Evolutionary conservation across 37 sponge, comb jelly and placozoan species (phyloP).

Genomic region (Beroe ovata): DNA sequence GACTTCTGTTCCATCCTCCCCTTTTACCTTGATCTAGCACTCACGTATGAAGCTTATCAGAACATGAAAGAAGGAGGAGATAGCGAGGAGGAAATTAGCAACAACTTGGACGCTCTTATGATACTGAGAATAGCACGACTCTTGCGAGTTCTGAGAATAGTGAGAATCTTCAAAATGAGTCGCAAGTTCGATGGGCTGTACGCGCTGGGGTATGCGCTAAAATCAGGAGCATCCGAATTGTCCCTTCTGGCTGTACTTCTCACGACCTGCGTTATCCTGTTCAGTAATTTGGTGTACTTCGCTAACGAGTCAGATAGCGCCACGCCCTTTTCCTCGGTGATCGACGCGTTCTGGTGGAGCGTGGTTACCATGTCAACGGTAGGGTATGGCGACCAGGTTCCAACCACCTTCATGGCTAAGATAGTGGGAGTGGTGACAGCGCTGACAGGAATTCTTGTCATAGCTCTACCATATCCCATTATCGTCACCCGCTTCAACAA

Average conservation of each 20-base stretch:
- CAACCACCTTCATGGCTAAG: slow-evolving; percentile 33
- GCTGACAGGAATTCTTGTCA: slow-evolving; percentile 17
- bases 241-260: slow-evolving; percentile 15
- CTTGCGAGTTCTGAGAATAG: not conserved
- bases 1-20: slow-evolving; percentile 50
- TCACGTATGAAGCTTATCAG: not conserved
- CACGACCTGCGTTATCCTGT: slow-evolving; percentile 24
- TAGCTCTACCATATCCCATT: slow-evolving; percentile 20
- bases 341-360: slow-evolving; percentile 54
- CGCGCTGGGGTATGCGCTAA: slow-evolving; percentile 34
- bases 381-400: slow-evolving; percentile 48
- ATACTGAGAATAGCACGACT: slow-evolving; percentile 12
- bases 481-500: slow-evolving; percentile 17
- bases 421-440: slow-evolving; percentile 30
- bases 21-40: slow-evolving; percentile 1
- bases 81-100: not conserved
- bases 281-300: slow-evolving; percentile 47
- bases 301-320: slow-evolving; percentile 8
- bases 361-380: slow-evolving; percentile 45
- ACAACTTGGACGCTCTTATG: slow-evolving; percentile 26
- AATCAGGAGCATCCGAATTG: slow-evolving; percentile 11
- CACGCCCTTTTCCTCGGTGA: not conserved
- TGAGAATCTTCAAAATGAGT: slow-evolving; percentile 40
- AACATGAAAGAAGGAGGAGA: not conserved
- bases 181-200: slow-evolving; percentile 16